phyloP scores from a whole-genome alignment of 2,888 invertebrate genomes.

The Limnephilus lunatus region DNA sequence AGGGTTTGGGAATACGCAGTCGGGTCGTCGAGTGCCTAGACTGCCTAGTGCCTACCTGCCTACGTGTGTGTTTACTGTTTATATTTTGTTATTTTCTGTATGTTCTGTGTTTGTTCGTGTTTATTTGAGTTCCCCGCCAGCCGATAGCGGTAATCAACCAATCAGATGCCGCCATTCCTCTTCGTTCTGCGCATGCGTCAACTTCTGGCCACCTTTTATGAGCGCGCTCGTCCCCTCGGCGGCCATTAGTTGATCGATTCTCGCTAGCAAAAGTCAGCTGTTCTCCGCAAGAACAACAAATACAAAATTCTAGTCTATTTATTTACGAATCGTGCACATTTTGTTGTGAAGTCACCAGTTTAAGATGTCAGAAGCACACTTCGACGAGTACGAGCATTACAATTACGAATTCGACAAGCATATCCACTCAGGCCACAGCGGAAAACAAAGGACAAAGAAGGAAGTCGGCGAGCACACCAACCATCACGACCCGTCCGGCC shows the following conservation, averaged over 20 bases:
- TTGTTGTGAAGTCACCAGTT: constrained; percentile 28
- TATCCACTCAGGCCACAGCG: constrained; percentile 90
- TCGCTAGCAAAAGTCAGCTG: constrained; percentile 58
- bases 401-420: constrained; percentile 96
- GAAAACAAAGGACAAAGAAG: constrained; percentile 93
- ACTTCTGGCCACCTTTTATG: constrained; percentile 54
- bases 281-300: constrained; percentile 31
- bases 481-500: constrained; percentile 94
- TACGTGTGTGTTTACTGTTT: background rate
- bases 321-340: constrained; percentile 52
- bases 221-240: constrained; percentile 52
- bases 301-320: constrained; percentile 47
- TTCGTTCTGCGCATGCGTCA: constrained; percentile 57
- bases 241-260: constrained; percentile 61
- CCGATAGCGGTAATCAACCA: constrained; percentile 13
- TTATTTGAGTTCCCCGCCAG: constrained; percentile 48
- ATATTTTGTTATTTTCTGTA: background rate
- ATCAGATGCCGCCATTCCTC: constrained; percentile 16
- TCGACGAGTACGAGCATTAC: constrained; percentile 96
- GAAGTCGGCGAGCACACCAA: constrained; percentile 93
- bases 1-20: no score
- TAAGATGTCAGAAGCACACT: constrained; percentile 88
- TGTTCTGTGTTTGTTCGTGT: background rate
- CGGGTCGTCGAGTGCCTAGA: background rate
- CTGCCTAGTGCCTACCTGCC: background rate